phyloP scores from a whole-genome alignment of 2,797 vertebrate species.

The Danio kyathit region DNA sequence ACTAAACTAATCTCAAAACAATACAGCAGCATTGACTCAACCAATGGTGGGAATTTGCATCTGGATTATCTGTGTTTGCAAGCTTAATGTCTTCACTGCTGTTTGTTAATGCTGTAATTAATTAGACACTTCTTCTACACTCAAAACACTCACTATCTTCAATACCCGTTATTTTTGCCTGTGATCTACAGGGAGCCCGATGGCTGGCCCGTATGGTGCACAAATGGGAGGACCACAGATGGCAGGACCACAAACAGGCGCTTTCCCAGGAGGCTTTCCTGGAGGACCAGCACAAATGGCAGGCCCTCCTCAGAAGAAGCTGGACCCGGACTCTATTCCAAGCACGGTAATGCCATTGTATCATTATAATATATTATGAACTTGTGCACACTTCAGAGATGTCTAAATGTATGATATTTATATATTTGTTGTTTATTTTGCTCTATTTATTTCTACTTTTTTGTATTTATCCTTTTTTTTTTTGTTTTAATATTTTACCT shows the following conservation, averaged over 20 bases:
- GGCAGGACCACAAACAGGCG: conserved; percentile 54
- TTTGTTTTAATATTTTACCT: no score
- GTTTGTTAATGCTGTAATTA: background rate
- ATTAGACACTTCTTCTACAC: background rate
- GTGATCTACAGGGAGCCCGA: conserved; percentile 17
- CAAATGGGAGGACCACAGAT: conserved; percentile 83
- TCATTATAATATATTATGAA: conserved; percentile 82
- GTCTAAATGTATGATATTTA: no score
- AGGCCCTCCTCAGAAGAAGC: conserved; percentile 88
- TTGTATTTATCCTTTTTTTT: no score
- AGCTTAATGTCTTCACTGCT: background rate
- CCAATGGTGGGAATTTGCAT: no score
- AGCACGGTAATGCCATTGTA: conserved; percentile 92
- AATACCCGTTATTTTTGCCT: background rate
- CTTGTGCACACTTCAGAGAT: conserved; percentile 73
- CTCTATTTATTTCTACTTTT: no score
- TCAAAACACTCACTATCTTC: background rate
- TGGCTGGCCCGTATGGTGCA: conserved; percentile 83
- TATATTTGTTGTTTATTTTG: no score
- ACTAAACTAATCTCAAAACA: no score
- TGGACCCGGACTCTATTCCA: conserved; percentile 93
- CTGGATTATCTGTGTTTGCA: background rate
- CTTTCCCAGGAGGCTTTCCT: conserved; percentile 63
- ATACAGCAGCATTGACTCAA: no score
- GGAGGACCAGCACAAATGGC: conserved; percentile 78